phyloP scores from a whole-genome alignment of 1,140 invertebrate genomes.

The Cotesia vestalis region DNA sequence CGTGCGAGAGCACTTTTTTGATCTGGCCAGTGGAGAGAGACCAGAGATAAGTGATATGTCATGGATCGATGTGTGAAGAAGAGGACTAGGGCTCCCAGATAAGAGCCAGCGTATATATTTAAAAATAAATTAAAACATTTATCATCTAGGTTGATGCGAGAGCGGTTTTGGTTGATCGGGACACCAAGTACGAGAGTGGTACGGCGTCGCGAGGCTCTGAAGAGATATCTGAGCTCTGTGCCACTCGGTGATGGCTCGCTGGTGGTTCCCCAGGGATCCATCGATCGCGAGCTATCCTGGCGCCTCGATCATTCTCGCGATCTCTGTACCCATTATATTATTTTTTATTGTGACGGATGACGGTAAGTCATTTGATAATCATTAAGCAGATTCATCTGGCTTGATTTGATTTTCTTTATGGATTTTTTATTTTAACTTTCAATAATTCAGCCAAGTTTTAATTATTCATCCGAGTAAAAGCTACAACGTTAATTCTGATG shows the following conservation, averaged over 20 bases:
- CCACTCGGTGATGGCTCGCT: slow-evolving; percentile 62
- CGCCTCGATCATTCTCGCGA: slow-evolving; percentile 47
- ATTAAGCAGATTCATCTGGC: no score
- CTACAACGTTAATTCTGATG: no score
- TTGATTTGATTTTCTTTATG: no score
- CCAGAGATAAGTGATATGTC: slow-evolving; percentile 32
- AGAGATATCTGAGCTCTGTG: slow-evolving; percentile 57
- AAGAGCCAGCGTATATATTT: no score
- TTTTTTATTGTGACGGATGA: no score
- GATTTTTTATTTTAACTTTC: no score
- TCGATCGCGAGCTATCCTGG: slow-evolving; percentile 27
- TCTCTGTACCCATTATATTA: slow-evolving; percentile 1
- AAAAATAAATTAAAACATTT: no score
- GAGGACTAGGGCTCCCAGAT: no score
- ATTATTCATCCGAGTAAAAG: no score
- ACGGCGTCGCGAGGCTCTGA: slow-evolving; percentile 37
- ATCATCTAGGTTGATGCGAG: no score
- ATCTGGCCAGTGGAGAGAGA: slow-evolving; percentile 3
- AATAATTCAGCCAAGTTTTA: no score
- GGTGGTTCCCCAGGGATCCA: slow-evolving; percentile 53
- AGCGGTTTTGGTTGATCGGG: neutral
- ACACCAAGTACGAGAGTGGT: neutral
- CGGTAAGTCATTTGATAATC: no score
- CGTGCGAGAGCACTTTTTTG: slow-evolving; percentile 4
- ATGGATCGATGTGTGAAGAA: neutral